Evolutionary conservation across 2,888 invertebrate genomes (phyloP), one percentile per base, ranked within the genome.

Genomic region (Hypena proboscidalis): DNA sequence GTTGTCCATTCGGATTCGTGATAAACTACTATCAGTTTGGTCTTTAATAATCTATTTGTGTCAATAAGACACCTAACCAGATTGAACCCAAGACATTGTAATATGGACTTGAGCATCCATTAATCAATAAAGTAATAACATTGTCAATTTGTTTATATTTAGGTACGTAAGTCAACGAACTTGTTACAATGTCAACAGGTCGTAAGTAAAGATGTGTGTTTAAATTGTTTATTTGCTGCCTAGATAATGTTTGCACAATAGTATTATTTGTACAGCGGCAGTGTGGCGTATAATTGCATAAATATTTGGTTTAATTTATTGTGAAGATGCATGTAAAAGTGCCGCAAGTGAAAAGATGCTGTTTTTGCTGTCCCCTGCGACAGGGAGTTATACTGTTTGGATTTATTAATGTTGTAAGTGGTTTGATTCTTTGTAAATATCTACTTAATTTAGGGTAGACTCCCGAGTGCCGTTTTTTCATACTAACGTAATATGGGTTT

Each of bases 321-420:
- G n/a, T n/a, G n/a, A n/a, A 50, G 41, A 74, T 72, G 69, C 42
- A 63, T 33, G 59, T 82, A 44, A 76, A 74, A 74, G 78, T 88
- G 39, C 85, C 85, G 26, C 79, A 85, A 60, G 80, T 90, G 33
- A 79, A 79, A 39, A 72, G 70, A 54, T 90, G 90, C 48, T 90
- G 90, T 51, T 89, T 78, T 51, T 90, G 86, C 58, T 63, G 88
- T 17, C 84, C 90, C 8, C 55, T 90, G 27, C 80, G 89, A 0
- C 77, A 77, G 29, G 90, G 90, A 3, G 89, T 90, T 44, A 77
- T 90, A 47, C 55, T 86, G 32, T 86, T 89, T 70, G 89, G 84
- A 38, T 75, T 82, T 35, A 62, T 89, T 41, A 89, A 90, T 50
- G 78, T 88, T 34, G 90, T 89, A 73, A 85, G 87, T 84, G 41